Conservation (phyloP, 2,797 vertebrate genomes). For the Urosaurus nigricauda region DNA sequence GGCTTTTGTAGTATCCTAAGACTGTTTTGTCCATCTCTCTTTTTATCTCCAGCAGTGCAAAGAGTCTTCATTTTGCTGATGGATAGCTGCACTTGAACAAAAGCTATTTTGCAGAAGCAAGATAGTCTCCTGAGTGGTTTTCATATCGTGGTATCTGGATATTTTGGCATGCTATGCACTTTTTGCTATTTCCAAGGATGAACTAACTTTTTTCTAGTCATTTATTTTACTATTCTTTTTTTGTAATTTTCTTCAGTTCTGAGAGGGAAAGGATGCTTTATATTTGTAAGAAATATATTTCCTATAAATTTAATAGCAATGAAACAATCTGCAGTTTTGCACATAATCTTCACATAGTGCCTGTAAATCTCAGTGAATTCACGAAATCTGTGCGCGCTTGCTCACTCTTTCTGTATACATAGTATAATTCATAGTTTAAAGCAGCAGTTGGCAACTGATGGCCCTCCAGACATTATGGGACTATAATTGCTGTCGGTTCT, state of each 20-base stretch:
- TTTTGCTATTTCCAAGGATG: constrained; percentile 62
- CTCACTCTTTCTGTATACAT: constrained; percentile 20
- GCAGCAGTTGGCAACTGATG: not conserved
- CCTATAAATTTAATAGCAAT: constrained; percentile 69
- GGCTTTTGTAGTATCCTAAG: not conserved
- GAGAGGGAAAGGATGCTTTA: constrained; percentile 76
- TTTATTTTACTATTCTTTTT: constrained; percentile 61
- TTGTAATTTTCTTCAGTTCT: constrained; percentile 69
- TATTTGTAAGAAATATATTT: constrained; percentile 80
- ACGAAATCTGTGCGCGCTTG: constrained; percentile 41
- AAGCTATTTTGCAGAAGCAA: constrained; percentile 62
- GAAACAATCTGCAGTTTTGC: constrained; percentile 79
- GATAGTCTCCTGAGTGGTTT: constrained; percentile 69
- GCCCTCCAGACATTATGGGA: not conserved
- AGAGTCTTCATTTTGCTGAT: constrained; percentile 61
- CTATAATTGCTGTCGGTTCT: not conserved
- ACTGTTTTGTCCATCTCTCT: not conserved
- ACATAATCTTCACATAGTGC: constrained; percentile 78
- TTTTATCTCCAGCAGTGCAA: constrained; percentile 25
- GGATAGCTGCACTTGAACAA: constrained; percentile 73
- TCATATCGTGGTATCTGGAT: constrained; percentile 58
- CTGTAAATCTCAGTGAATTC: constrained; percentile 72
- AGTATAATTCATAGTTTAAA: constrained; percentile 27
- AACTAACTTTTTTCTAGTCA: constrained; percentile 52
- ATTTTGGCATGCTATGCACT: constrained; percentile 56